Evolutionary conservation across 2,888 invertebrate genomes (phyloP).

Genomic region (Orchestes rusci): DNA sequence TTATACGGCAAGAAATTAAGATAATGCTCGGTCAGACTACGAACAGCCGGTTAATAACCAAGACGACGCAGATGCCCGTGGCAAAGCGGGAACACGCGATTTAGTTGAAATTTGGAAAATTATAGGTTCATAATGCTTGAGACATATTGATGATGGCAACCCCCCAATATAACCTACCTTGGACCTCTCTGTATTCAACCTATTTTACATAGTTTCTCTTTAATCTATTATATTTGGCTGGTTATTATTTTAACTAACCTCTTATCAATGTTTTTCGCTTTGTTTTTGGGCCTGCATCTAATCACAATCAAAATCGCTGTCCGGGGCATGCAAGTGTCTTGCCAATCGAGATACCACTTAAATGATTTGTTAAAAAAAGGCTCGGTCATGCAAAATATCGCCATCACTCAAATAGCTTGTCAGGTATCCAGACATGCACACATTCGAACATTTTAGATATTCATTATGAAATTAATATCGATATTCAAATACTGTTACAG

Average conservation of each 20-base stretch:
- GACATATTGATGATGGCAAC: slow-evolving; percentile 30
- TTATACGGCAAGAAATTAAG: slow-evolving; percentile 27
- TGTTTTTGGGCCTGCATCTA: not conserved
- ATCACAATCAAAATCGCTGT: no score
- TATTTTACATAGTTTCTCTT: slow-evolving; percentile 20
- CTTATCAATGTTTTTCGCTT: not conserved
- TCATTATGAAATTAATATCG: no score
- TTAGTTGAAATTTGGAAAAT: slow-evolving; percentile 27
- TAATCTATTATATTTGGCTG: slow-evolving; percentile 7
- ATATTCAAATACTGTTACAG: no score
- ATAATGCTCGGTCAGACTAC: slow-evolving; percentile 28
- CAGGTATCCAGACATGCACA: no score
- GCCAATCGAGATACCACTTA: no score
- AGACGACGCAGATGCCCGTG: slow-evolving; percentile 25
- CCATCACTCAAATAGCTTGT: no score
- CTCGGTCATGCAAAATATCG: no score
- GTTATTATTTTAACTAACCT: slow-evolving; percentile 7
- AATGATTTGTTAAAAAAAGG: no score
- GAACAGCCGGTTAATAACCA: slow-evolving; percentile 27
- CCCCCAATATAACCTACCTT: slow-evolving; percentile 21
- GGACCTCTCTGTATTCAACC: slow-evolving; percentile 20
- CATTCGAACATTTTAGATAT: no score
- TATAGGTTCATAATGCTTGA: slow-evolving; percentile 25
- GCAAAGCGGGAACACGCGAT: slow-evolving; percentile 30
- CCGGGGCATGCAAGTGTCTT: no score